Base-by-base conservation (phyloP, 2,888 invertebrate genomes). In the Drosophila subquinaria region DNA sequence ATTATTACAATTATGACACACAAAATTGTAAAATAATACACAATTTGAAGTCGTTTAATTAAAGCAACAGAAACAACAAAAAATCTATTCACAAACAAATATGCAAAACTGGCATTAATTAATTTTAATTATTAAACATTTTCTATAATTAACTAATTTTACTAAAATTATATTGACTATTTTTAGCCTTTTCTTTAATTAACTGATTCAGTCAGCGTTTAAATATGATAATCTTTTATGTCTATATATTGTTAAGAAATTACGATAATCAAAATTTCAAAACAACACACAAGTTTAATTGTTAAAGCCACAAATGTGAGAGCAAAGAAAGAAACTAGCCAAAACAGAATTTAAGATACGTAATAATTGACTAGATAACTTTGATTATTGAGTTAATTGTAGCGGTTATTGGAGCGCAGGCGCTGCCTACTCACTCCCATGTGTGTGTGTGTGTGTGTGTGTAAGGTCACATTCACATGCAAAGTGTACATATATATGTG, bases 381-480 rank as follows among this genome's bases (percentile, higher is more conserved):
- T 64, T 56, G 57, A 36, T 57, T 42, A 56, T 57, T 15, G 48
- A 20, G 40, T 3, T 56, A 57, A 64, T 50, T 42, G 50, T 43
- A 35, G 50, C 50, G 48, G 50, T 57, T 57, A 57, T 23, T 64
- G 48, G 48, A 64, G 56, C 64, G 64, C 56, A 57, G n/a, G 48
- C 56, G 56, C 56, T n/a, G 52, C 36, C 36, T 13, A 11, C n/a
- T n/a, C 23, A 51, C 20, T 5, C 27, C 27, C 5, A 27, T 51
- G 30, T 30, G 30, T 30, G 60, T 33, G 8, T 50, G n/a, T n/a
- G n/a, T n/a, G n/a, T 30, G 27, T 48, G 27, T 42, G 20, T 51
- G 38, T 47, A 56, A 56, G 56, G 56, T 56, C 45, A 45, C 45
- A 35, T 36, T 15, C 23, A 57, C 57, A 48, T 4, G n/a, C 38